Evolutionary conservation across 2,113 vertebrate genomes (phyloP), one percentile per base, ranked within the genome.

Genomic region (Pipa parva): DNA sequence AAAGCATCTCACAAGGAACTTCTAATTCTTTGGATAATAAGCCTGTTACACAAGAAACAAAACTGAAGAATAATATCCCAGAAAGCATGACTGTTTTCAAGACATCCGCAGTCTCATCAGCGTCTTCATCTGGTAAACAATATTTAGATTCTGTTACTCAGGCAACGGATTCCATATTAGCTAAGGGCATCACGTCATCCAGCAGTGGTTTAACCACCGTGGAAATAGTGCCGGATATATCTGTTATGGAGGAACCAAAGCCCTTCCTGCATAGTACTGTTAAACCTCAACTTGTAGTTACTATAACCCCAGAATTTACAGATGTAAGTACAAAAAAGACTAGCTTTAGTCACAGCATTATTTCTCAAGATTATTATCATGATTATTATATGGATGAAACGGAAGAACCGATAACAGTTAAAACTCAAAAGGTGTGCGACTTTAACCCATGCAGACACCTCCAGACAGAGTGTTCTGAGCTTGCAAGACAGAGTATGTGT

Each of bases 371-470:
- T 1, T 78, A 85, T 37, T 81, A 82, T 0, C 66, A 83, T 0
- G 79, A 84, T 0, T 62, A 73, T 0, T n/a, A n/a, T n/a, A n/a
- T n/a, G n/a, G n/a, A n/a, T n/a, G n/a, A n/a, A n/a, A n/a, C n/a
- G n/a, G 79, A 73, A 0, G 63, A 11, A 0, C 17, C 55, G 55
- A 11, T 20, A 1, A 33, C 49, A 0, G 24, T 20, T 0, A 59
- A 72, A 10, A 11, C 0, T 0, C 28, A 72, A 0, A 1, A 2
- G 0, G 1, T 59, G 29, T 92, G 90, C 11, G 83, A 86, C 63
- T 90, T 90, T 45, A 75, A 89, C 0, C 85, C 84, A 0, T 92
- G 90, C 51, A 82, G 74, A 55, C 89, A 91, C 49, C 84, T 90
- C 5, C 89, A 92, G 72, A 85, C 48, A 42, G 85, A 87, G 0